Evolutionary conservation across 2,888 invertebrate genomes (phyloP), one percentile per base, ranked within the genome.

Genomic region (Embidobia sp.): DNA sequence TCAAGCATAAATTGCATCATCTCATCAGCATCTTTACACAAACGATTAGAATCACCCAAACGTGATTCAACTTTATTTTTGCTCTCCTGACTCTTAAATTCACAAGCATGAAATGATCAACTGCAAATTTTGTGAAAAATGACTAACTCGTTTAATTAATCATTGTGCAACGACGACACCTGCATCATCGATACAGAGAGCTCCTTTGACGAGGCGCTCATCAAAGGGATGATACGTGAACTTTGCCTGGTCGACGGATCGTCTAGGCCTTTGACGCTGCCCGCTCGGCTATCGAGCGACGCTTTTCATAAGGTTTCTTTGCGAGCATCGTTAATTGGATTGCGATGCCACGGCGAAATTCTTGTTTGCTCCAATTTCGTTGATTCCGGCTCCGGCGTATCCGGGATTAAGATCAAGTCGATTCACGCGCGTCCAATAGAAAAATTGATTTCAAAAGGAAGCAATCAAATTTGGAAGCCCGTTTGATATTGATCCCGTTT

Each of bases 271-370:
- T 69, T 69, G 29, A 59, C 51, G 51, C 42, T 49, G 22, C 19
- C 18, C 48, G 31, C 31, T 37, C 18, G 55, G 37, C 22, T 48
- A 49, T 57, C 48, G 67, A 67, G 37, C 57, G 49, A 18, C 19
- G 18, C 70, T 70, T 72, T 63, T 61, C 53, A 53, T 63, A 72
- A 48, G 72, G 72, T 19, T 72, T 63, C 72, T 46, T 63, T 63
- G 63, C 37, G 26, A 22, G 18, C 29, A n/a, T 18, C 35, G 22
- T 37, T 72, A 72, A 72, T 64, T 72, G 48, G 72, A 64, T 72
- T 33, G 13, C 10, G 69, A 59, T 69, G 10, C 18, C 48, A 26
- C 27, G 33, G 11, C 16, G 7, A 49, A 59, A 46, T 31, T 51
- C 55, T 48, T 27, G 53, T 40, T 40, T 31, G 55, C 55, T 55